These are phyloP conservation scores for Aldabrachelys gigantea DNA, from an alignment of 2,113 vertebrate genomes.

Conservation along the genomic window DNA sequence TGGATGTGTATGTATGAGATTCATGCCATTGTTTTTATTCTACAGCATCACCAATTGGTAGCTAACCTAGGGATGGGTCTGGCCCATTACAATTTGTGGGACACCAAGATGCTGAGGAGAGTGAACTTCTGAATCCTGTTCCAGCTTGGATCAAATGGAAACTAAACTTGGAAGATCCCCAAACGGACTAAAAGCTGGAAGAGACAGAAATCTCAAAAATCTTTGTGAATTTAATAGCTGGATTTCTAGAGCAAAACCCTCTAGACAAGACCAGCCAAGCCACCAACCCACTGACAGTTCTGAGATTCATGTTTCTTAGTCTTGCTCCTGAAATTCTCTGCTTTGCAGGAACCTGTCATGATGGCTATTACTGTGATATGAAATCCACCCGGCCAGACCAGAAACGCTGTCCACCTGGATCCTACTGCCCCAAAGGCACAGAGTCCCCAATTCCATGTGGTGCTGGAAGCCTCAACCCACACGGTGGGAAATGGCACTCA, in stretches of 20 bases:
- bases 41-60: not conserved
- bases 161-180: not conserved
- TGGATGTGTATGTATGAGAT: not conserved
- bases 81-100: not conserved
- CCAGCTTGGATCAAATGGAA: not conserved
- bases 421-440: slow-evolving; percentile 83
- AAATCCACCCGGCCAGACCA: slow-evolving; percentile 71
- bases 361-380: slow-evolving; percentile 79
- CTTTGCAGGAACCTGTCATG: slow-evolving; percentile 71
- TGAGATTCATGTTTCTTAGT: not conserved
- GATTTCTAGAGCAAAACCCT: not conserved
- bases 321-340: not conserved
- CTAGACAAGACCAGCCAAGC: not conserved
- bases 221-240: not conserved
- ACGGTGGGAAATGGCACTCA: slow-evolving; percentile 66
- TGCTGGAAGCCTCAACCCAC: slow-evolving; percentile 79
- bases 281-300: not conserved
- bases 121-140: not conserved
- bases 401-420: slow-evolving; percentile 82
- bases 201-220: not conserved
- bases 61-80: not conserved
- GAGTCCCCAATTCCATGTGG: slow-evolving; percentile 75
- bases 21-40: not conserved
- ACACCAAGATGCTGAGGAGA: not conserved
- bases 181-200: not conserved